Base-by-base conservation (phyloP, 2,888 invertebrate genomes). In the Phalera bucephala region DNA sequence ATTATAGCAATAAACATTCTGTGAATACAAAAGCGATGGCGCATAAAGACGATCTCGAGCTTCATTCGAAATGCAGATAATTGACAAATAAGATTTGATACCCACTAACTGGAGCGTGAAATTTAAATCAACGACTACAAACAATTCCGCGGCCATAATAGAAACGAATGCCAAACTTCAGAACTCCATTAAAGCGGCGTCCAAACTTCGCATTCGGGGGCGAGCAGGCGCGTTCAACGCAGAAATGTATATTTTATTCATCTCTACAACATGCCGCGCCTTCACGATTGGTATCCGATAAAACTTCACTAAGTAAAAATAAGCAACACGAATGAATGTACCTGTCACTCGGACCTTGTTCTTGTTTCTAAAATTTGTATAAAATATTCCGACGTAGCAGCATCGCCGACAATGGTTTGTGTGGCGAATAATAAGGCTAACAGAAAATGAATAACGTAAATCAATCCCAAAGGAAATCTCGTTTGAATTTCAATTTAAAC, bases 281-380 rank as follows among this genome's bases (percentile, higher is more conserved):
- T 72, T 72, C 60, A 59, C 77, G 85, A 86, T 86, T 75, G 80
- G 77, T 76, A 80, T 74, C 72, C 78, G 80, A 82, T 82, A 82
- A 83, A 85, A 79, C 72, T 71, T 68, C 65, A 70, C 76, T 78
- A 81, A 83, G 72, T 78, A 78, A 88, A 87, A 87, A 85, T 80
- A 80, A 87, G 73, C 80, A 86, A 72, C 73, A 79, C 72, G 74
- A 87, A 83, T 79, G 78, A 79, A 79, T 89, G 87, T 89, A 86
- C 80, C 88, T 88, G 88, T 89, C 88, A 87, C 83, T 80, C 78
- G 67, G 62, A 58, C 72, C 78, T 80, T 85, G 84, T 85, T 89
- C 80, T 87, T 88, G 77, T 87, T 83, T 84, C 84, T 83, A 82
- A 86, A 86, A 88, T 88, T 88, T 87, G 87, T 87, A 87, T 88